Conservation (phyloP, 2,797 vertebrate genomes). For the Bradypodion ventrale region DNA sequence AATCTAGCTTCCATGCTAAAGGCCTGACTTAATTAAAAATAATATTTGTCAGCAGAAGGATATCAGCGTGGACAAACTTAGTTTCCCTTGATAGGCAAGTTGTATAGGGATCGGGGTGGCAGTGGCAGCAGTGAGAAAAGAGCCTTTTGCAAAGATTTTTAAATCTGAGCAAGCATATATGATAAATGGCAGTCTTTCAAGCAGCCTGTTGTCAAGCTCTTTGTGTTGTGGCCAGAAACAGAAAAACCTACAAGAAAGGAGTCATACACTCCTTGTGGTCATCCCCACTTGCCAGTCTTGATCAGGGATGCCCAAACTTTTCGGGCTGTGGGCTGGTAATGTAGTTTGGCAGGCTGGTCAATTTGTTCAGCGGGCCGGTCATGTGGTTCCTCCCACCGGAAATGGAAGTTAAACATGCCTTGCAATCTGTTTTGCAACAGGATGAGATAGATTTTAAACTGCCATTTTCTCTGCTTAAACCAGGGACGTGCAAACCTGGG, state of each 20-base stretch:
- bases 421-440: too few relatives aligned
- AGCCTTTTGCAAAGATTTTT: neutral
- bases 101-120: too few relatives aligned
- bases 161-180: neutral
- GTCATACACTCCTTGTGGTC: neutral
- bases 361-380: too few relatives aligned
- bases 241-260: neutral
- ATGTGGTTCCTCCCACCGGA: too few relatives aligned
- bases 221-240: neutral
- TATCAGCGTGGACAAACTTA: neutral
- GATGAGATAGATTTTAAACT: too few relatives aligned
- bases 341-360: too few relatives aligned
- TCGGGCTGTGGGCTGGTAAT: too few relatives aligned
- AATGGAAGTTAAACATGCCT: too few relatives aligned
- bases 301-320: too few relatives aligned
- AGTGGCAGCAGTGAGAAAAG: neutral
- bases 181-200: neutral
- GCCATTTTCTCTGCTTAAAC: too few relatives aligned
- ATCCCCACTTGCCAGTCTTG: neutral
- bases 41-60: neutral
- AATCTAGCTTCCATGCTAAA: neutral
- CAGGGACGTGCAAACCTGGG: too few relatives aligned
- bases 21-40: neutral
- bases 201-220: neutral
- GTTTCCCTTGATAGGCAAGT: neutral